Base-by-base conservation (phyloP, 1,140 invertebrate genomes). In the Panonychus citri region DNA sequence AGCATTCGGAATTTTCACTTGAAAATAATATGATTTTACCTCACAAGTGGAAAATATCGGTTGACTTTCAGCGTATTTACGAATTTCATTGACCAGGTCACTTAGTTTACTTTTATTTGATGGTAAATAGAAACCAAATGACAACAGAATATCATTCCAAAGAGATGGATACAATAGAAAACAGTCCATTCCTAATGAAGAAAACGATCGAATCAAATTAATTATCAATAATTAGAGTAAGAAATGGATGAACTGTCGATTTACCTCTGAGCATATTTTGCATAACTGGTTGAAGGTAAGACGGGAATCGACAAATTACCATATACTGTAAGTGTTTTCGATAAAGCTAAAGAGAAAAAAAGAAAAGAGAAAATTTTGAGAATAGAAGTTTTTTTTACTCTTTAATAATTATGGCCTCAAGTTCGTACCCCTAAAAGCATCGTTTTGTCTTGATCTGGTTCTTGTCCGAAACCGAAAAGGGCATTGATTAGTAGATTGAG, bases 41-140 rank as follows among this genome's bases (percentile, higher is more conserved):
- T 51, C 49, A 51, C 5, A 37, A 13, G 52, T n/a, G 1, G 30
- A 21, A 25, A 53, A 53, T 37, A 53, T 25, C 1, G 52, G 52
- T 53, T 53, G 52, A 53, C n/a, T 53, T 21, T 34, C 28, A 12
- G 52, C 52, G 34, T 53, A 53, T 25, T 53, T 53, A 37, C 25
- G n/a, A 10, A 53, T 21, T 37, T 53, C 52, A 13, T 5, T 17
- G 2, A 53, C 19, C 5, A 53, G 3, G 37, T 34, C 25, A 3
- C 13, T 17, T 37, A 26, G 21, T 3, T 24, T 24, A 2, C 5
- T 25, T 37, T 34, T 13, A 37, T 34, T 19, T 5, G 52, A 5
- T 12, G 28, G 28, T 12, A 53, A 19, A 53, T 37, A 53, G 27
- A 53, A 39, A 37, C 52, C 52, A n/a, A 53, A 53, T 19, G 52